phyloP scores from a whole-genome alignment of 64 coral and sea anemone genomes.

The Exaiptasia diaphana region DNA sequence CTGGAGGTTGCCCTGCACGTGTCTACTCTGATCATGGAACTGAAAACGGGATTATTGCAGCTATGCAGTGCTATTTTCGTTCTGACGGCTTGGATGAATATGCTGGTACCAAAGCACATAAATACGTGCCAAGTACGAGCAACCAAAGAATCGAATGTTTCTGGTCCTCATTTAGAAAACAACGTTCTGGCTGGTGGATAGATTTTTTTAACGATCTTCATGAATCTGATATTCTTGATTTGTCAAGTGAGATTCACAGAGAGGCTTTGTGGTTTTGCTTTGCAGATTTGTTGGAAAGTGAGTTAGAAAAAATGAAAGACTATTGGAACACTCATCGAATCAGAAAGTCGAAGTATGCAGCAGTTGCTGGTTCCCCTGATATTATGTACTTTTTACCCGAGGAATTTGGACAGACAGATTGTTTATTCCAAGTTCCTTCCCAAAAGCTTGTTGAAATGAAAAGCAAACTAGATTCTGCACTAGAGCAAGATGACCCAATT shows the following conservation, averaged over 20 bases:
- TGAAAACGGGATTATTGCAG: slow-evolving; percentile 43
- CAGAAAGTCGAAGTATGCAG: slow-evolving; percentile 55
- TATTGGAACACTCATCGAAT: slow-evolving; percentile 59
- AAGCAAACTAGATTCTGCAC: slow-evolving; percentile 23
- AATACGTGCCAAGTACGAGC: slow-evolving; percentile 36
- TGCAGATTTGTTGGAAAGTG: slow-evolving; percentile 39
- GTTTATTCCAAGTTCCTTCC: background rate
- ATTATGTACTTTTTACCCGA: slow-evolving; percentile 62
- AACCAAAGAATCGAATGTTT: slow-evolving; percentile 69
- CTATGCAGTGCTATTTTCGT: slow-evolving; percentile 53
- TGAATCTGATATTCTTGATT: slow-evolving; percentile 40
- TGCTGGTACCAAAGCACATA: slow-evolving; percentile 32
- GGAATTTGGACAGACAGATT: slow-evolving; percentile 5
- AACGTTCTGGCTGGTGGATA: slow-evolving; percentile 38
- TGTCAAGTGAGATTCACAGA: slow-evolving; percentile 32
- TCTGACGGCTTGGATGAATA: slow-evolving; percentile 43
- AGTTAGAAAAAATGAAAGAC: slow-evolving; percentile 55
- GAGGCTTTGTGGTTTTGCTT: slow-evolving; percentile 69
- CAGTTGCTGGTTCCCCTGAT: slow-evolving; percentile 24
- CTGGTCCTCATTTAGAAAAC: slow-evolving; percentile 49
- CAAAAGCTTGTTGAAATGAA: slow-evolving; percentile 7
- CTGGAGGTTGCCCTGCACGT: slow-evolving; percentile 23
- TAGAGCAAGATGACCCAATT: slow-evolving; percentile 21
- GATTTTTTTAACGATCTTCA: slow-evolving; percentile 62
- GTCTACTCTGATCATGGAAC: slow-evolving; percentile 47